Base-by-base conservation (phyloP, 2,113 vertebrate genomes). In the Gymnogyps californianus region DNA sequence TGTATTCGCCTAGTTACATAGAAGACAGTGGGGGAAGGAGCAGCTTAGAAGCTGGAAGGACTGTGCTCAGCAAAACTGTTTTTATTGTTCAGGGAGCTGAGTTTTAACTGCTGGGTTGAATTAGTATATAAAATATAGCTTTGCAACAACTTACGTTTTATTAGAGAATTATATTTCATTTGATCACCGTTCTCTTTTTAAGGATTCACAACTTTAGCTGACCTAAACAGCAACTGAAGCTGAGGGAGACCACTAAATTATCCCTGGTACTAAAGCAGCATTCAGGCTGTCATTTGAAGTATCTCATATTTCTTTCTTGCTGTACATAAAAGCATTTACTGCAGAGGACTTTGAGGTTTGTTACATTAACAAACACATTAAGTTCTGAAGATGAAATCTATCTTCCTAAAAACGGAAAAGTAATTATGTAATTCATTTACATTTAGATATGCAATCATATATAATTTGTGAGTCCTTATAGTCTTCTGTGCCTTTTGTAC, bases 351-450 rank as follows among this genome's bases (percentile, higher is more conserved):
- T 89, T 64, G 64, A 94, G 70, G 67, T 87, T 85, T 87, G 62
- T 89, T 89, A 40, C 46, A 66, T 89, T 96, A 96, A 79, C 64
- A 82, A 87, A 87, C n/a, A 47, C 54, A 69, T 91, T 92, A 93
- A 61, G 36, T 93, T 67, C 69, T 91, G 91, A 78, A 87, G 59
- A 79, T 46, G 18, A 85, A 91, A 72, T 91, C 72, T n/a, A 55
- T 95, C 87, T 85, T 86, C 61, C 31, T 91, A 61, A 96, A 94
- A 87, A 61, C 1, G 15, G 85, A 80, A 47, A 90, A 61, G 51
- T 89, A 92, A 95, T 95, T 93, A 76, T 89, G 55, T 72, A 74
- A 92, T 91, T 93, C 4, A 93, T 96, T 97, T 95, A 72, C 89
- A 95, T 96, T 96, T 95, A 80, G 52, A 76, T 92, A 65, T 61